These are phyloP conservation scores for Elegia similella DNA, from an alignment of 2,888 invertebrate species.

Conservation along the genomic window DNA sequence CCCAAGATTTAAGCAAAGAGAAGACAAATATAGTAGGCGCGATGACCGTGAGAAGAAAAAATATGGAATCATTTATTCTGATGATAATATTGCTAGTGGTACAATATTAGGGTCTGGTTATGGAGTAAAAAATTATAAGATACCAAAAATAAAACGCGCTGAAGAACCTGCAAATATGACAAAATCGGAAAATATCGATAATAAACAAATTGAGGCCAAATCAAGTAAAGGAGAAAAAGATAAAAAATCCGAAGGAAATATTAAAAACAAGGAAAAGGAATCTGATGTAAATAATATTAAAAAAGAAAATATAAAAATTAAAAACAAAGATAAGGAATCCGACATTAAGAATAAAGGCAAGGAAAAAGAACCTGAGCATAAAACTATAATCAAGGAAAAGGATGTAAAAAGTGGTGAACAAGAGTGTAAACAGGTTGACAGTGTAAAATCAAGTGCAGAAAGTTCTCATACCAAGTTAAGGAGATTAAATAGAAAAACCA, in stretches of 20 bases:
- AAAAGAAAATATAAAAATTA: conserved; percentile 19
- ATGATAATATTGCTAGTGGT: conserved; percentile 66
- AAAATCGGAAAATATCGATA: conserved; percentile 16
- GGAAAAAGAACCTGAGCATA: not conserved
- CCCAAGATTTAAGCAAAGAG: conserved; percentile 31
- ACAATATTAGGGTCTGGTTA: conserved; percentile 60
- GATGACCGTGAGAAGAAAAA: conserved; percentile 32
- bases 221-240: conserved; percentile 21
- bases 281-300: not conserved
- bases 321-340: conserved; percentile 17
- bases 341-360: conserved; percentile 13
- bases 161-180: conserved; percentile 27
- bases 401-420: conserved; percentile 9
- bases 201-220: conserved; percentile 17
- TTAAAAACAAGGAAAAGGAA: conserved; percentile 18
- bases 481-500: conserved; percentile 41
- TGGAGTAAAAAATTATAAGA: conserved; percentile 74
- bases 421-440: conserved; percentile 12
- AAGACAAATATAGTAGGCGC: conserved; percentile 28
- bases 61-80: conserved; percentile 66
- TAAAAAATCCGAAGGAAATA: not conserved
- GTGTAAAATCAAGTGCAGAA: conserved; percentile 2
- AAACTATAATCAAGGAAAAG: not conserved
- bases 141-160: conserved; percentile 70
- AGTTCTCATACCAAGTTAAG: conserved; percentile 39